Conservation (phyloP, 2,888 invertebrate genomes). For the Drymonia ruficornis region DNA sequence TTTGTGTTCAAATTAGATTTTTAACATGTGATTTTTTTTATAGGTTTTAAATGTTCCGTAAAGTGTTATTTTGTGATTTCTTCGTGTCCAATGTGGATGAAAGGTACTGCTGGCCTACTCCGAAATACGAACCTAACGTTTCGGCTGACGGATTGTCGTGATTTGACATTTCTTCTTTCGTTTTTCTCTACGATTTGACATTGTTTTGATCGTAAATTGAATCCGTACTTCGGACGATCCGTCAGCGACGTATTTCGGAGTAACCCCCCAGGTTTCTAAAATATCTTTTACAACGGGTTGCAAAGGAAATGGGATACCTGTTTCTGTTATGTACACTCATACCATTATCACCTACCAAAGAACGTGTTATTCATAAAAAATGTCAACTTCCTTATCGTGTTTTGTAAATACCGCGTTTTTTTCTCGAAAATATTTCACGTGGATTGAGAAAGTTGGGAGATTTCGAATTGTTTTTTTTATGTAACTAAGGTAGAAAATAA, state of each 20-base stretch:
- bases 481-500: too few relatives aligned
- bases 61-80: slow-evolving; percentile 61
- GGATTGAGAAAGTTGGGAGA: background rate
- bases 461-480: background rate
- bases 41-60: slow-evolving; percentile 51
- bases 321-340: background rate
- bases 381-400: slow-evolving; percentile 1
- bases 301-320: slow-evolving; percentile 1
- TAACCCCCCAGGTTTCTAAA: slow-evolving; percentile 1
- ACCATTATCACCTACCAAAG: background rate
- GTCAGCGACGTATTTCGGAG: too few relatives aligned
- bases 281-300: background rate
- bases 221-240: too few relatives aligned
- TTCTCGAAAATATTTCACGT: background rate
- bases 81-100: slow-evolving; percentile 44
- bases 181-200: too few relatives aligned
- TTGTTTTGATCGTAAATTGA: too few relatives aligned
- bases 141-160: too few relatives aligned
- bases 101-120: slow-evolving; percentile 43
- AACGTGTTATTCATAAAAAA: background rate
- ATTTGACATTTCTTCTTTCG: too few relatives aligned
- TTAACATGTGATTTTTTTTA: background rate
- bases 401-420: background rate
- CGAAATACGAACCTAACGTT: too few relatives aligned
- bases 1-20: background rate